phyloP scores from a whole-genome alignment of 1,140 invertebrate species.

The Thrips palmi region DNA sequence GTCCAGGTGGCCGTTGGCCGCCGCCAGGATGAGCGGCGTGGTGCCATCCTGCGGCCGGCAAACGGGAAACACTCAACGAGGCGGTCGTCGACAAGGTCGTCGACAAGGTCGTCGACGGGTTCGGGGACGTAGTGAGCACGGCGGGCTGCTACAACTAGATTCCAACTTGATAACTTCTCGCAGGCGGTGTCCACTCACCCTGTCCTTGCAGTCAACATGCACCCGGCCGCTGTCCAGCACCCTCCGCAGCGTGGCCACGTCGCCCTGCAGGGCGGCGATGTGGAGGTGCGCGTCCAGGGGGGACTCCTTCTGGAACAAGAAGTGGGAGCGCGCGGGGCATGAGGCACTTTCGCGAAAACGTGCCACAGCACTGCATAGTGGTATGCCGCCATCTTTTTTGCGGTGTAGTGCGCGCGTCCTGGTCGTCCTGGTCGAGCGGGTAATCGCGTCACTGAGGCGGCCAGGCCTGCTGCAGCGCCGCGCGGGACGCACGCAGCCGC shows the following conservation, averaged over 20 bases:
- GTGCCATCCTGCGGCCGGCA: slow-evolving; percentile 61
- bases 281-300: slow-evolving; percentile 79
- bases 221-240: slow-evolving; percentile 82
- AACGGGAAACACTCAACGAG: slow-evolving; percentile 6
- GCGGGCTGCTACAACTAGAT: slow-evolving; percentile 4
- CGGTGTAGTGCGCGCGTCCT: no score
- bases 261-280: slow-evolving; percentile 67
- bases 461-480: no score
- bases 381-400: no score
- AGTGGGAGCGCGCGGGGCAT: no score
- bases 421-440: no score
- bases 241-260: slow-evolving; percentile 48
- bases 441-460: no score
- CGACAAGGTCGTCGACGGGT: background rate
- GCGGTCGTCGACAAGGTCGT: background rate
- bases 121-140: background rate
- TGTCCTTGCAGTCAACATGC: slow-evolving; percentile 81
- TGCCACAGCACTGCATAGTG: no score
- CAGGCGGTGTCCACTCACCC: slow-evolving; percentile 57
- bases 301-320: slow-evolving; percentile 62
- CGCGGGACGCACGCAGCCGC: no score
- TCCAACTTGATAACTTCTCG: slow-evolving; percentile 4
- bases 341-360: no score
- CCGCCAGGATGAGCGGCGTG: slow-evolving; percentile 74
- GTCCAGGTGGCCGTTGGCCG: slow-evolving; percentile 71